Evolutionary conservation across 2,888 invertebrate genomes (phyloP).

Genomic region (Caenorhabditis sp.): DNA sequence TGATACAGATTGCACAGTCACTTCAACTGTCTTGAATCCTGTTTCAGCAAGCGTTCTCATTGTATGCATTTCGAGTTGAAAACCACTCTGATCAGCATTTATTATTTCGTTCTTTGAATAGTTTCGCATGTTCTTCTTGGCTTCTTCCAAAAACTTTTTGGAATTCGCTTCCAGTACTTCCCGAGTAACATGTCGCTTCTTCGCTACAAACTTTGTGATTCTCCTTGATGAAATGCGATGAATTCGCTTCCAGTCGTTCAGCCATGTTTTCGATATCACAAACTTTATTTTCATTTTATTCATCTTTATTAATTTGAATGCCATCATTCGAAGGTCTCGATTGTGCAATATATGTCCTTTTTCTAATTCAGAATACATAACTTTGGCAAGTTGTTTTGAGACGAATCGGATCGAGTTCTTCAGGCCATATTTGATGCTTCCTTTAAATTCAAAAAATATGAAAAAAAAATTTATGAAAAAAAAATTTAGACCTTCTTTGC

Average conservation of each 20-base stretch:
- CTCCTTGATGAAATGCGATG: no score
- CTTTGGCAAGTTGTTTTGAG: not conserved
- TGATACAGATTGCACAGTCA: no score
- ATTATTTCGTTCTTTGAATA: not conserved
- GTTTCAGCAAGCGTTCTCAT: conserved; percentile 10
- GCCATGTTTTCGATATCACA: not conserved
- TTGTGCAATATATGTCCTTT: not conserved
- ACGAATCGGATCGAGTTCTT: not conserved
- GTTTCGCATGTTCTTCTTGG: not conserved
- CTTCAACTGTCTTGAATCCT: no score
- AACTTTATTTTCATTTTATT: not conserved
- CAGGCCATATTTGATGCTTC: not conserved
- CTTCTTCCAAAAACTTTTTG: not conserved
- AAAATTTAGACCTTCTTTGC: not conserved
- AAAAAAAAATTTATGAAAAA: not conserved
- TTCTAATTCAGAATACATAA: not conserved
- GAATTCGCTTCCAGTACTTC: not conserved
- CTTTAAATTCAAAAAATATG: not conserved
- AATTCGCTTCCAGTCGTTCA: no score
- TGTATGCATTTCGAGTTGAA: conserved; percentile 10
- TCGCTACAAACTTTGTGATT: no score
- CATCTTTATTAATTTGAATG: not conserved
- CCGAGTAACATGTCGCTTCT: no score
- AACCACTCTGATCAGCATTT: conserved; percentile 21
- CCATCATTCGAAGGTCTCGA: not conserved